Evolutionary conservation across 1,140 invertebrate genomes (phyloP).

Genomic region (Cotesia vestalis): DNA sequence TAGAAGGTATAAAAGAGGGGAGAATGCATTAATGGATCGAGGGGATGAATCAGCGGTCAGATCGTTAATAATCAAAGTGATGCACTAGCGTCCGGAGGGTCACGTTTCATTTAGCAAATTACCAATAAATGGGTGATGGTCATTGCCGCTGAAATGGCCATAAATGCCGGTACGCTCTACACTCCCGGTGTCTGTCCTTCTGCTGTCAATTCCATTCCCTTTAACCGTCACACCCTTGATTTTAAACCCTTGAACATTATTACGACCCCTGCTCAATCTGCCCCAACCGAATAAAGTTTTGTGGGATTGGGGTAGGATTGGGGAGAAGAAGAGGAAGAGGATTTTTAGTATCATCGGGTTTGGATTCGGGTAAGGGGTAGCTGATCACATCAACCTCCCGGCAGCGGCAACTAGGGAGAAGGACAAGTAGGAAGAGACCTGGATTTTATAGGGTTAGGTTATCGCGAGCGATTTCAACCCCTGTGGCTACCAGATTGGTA

Average conservation of each 20-base stretch:
- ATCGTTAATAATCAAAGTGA: conserved; percentile 51
- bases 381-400: too few species aligned
- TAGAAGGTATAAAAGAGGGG: neutral
- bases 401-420: too few species aligned
- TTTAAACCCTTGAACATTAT: conserved; percentile 31
- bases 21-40: neutral
- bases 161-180: conserved; percentile 40
- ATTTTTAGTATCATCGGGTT: too few species aligned
- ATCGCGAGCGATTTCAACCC: conserved; percentile 57
- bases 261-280: conserved; percentile 28
- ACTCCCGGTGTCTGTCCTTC: neutral
- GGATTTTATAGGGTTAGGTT: conserved; percentile 57
- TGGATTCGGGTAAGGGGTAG: too few species aligned
- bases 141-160: conserved; percentile 53
- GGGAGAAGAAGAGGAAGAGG: neutral
- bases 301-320: conserved; percentile 41
- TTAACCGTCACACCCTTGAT: conserved; percentile 13
- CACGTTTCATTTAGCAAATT: conserved; percentile 66
- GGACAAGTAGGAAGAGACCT: conserved; percentile 30
- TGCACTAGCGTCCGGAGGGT: conserved; percentile 41
- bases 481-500: conserved; percentile 56
- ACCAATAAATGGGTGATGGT: conserved; percentile 64
- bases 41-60: conserved; percentile 5
- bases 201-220: neutral
- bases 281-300: conserved; percentile 25